phyloP scores from a whole-genome alignment of 2,888 invertebrate species.

The Erebia ligea region DNA sequence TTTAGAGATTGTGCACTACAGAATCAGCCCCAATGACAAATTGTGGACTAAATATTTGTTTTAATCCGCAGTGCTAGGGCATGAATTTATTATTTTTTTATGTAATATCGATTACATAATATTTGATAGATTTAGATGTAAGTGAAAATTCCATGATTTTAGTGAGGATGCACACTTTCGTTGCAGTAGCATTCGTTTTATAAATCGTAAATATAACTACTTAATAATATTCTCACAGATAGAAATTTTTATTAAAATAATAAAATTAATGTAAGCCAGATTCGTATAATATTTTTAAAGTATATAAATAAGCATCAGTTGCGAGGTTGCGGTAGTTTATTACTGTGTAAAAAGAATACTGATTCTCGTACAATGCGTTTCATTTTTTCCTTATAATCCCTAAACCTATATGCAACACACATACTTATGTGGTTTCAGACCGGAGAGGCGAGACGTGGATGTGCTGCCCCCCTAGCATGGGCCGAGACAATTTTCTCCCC shows the following conservation, averaged over 20 bases:
- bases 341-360: conserved; percentile 78
- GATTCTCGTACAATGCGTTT: conserved; percentile 61
- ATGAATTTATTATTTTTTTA: conserved; percentile 50
- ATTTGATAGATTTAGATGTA: conserved; percentile 44
- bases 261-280: conserved; percentile 72
- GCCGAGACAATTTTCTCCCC: too few species aligned
- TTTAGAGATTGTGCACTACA: too few species aligned
- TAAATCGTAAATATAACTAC: conserved; percentile 56
- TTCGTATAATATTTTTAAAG: conserved; percentile 80
- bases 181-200: conserved; percentile 64
- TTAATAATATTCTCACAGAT: conserved; percentile 67
- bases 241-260: conserved; percentile 66
- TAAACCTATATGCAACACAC: neutral
- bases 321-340: conserved; percentile 72
- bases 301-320: conserved; percentile 66
- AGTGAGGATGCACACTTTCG: conserved; percentile 62
- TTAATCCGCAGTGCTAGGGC: conserved; percentile 51
- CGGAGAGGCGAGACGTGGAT: too few species aligned
- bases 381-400: conserved; percentile 32
- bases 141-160: conserved; percentile 64
- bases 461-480: too few species aligned
- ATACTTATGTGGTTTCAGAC: too few species aligned
- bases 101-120: conserved; percentile 60
- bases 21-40: too few species aligned
- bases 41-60: conserved; percentile 44